phyloP scores from a whole-genome alignment of 2,113 vertebrate genomes.

The Bos indicus region DNA sequence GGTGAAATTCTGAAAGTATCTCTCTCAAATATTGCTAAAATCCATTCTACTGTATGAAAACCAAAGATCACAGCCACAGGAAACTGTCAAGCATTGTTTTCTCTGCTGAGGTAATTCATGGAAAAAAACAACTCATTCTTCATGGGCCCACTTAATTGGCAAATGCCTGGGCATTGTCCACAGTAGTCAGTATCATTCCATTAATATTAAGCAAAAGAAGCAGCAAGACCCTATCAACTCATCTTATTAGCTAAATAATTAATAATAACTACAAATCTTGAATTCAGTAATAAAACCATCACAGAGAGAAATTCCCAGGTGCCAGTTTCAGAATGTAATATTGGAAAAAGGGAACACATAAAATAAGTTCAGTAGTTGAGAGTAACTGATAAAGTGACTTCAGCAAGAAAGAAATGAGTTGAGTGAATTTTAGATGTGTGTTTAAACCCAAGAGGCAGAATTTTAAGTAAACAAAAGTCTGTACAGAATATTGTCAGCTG shows the following conservation, averaged over 20 bases:
- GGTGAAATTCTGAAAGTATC: background rate
- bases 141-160: background rate
- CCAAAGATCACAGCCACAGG: background rate
- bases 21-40: background rate
- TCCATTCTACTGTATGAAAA: background rate
- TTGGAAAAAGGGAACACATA: background rate
- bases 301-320: background rate
- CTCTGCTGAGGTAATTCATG: background rate
- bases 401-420: constrained; percentile 39
- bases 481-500: background rate
- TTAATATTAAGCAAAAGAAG: constrained; percentile 37
- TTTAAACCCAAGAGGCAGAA: constrained; percentile 39
- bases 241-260: background rate
- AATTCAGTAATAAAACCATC: constrained; percentile 17
- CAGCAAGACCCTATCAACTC: background rate
- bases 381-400: background rate
- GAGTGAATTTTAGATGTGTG: constrained; percentile 2
- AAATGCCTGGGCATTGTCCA: background rate
- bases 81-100: background rate
- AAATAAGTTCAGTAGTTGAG: background rate
- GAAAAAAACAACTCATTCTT: background rate
- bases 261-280: background rate
- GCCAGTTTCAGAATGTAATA: background rate
- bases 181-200: background rate
- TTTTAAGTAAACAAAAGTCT: constrained; percentile 35